phyloP scores from a whole-genome alignment of 1,140 invertebrate genomes.

The Bombus sibiricus region DNA sequence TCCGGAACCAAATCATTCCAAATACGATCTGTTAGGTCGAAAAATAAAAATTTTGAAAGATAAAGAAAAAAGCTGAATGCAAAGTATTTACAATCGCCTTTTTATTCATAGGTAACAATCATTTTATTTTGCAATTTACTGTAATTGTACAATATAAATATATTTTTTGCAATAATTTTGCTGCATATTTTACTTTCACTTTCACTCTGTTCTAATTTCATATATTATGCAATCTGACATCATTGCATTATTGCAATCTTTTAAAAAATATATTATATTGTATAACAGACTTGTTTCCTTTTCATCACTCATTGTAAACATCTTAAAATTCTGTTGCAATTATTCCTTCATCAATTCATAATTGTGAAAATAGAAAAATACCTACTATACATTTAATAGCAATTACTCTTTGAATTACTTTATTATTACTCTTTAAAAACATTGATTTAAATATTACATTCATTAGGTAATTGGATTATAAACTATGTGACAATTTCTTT shows the following conservation, averaged over 20 bases:
- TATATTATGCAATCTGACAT: conserved; percentile 10
- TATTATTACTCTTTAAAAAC: background rate
- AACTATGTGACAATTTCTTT: background rate
- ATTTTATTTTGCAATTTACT: conserved; percentile 39
- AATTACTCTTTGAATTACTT: background rate
- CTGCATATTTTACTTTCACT: conserved; percentile 29
- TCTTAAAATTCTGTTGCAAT: background rate
- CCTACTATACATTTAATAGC: background rate
- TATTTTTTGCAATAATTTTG: conserved; percentile 43
- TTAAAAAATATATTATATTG: conserved; percentile 5
- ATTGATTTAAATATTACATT: background rate
- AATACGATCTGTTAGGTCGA: conserved; percentile 85
- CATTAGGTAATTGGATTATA: background rate
- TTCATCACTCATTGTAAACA: too few species aligned
- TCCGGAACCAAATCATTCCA: conserved; percentile 72
- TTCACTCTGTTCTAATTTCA: conserved; percentile 52
- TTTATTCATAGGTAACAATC: conserved; percentile 23
- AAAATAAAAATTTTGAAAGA: conserved; percentile 75
- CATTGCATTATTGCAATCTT: conserved; percentile 23
- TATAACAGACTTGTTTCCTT: background rate
- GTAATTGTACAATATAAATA: conserved; percentile 47
- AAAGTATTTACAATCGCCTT: conserved; percentile 38
- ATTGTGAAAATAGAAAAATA: background rate
- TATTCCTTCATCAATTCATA: background rate
- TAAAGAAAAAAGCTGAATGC: conserved; percentile 75